Evolutionary conservation across 2,888 invertebrate genomes (phyloP).

Genomic region (Agrilus mali): DNA sequence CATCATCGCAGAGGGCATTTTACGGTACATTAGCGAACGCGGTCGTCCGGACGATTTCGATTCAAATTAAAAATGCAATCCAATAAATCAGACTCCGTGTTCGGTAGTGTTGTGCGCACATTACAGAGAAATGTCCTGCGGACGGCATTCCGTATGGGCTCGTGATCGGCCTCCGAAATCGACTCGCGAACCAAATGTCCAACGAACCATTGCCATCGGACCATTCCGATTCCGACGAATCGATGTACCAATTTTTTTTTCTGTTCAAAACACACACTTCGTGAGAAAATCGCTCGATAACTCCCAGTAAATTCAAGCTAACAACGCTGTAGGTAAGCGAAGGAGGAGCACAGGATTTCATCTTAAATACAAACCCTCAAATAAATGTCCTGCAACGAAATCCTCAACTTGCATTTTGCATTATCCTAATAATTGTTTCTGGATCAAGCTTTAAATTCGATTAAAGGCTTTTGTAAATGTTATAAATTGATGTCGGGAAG

Average conservation of each 20-base stretch:
- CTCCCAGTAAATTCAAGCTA: no score
- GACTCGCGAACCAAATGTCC: constrained; percentile 13
- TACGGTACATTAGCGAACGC: constrained; percentile 13
- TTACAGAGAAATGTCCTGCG: constrained; percentile 14
- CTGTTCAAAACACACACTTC: constrained; percentile 7
- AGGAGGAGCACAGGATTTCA: no score
- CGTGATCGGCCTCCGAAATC: constrained; percentile 19
- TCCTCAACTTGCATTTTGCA: no score
- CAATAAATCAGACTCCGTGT: constrained; percentile 14
- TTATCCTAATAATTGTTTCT: no score
- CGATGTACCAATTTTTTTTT: constrained; percentile 4
- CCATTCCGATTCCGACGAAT: constrained; percentile 13
- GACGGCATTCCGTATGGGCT: constrained; percentile 16
- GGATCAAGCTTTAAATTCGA: no score
- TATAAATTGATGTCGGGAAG: no score
- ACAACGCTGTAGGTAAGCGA: no score
- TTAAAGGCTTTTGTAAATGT: no score
- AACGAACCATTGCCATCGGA: no score
- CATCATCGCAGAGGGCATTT: constrained; percentile 9
- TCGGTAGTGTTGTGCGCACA: constrained; percentile 13
- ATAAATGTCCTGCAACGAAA: no score
- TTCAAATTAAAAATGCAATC: constrained; percentile 14
- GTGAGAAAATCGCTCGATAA: constrained; percentile 9
- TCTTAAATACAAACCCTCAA: no score
- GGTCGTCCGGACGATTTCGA: constrained; percentile 11